A percentile compares a stretch with the other conserved stretches of the same genome.
These are phyloP conservation scores for Heliconius nattereri DNA, from an alignment of 1,140 invertebrate species.

Conservation along the genomic window DNA sequence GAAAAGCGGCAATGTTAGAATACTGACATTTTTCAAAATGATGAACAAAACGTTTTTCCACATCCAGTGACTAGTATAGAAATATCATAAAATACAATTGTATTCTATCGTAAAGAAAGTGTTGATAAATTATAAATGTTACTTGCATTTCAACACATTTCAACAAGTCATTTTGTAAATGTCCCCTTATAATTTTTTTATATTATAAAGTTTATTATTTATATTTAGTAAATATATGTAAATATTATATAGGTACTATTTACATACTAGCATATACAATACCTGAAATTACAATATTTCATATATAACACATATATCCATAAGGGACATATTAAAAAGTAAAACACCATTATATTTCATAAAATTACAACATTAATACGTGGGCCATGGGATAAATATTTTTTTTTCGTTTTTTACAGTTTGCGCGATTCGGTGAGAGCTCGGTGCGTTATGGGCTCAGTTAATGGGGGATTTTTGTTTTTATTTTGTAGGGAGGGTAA, in stretches of 20 bases:
- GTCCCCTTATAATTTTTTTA: no score
- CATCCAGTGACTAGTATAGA: no score
- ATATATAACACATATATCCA: background rate
- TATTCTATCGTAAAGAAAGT: no score
- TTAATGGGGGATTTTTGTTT: constrained; percentile 53
- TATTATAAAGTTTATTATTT: no score
- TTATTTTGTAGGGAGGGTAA: constrained; percentile 38
- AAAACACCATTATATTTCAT: constrained; percentile 11
- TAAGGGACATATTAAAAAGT: constrained; percentile 5
- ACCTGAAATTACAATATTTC: background rate
- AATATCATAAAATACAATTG: no score
- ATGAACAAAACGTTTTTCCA: no score
- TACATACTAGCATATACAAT: background rate
- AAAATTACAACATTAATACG: constrained; percentile 15
- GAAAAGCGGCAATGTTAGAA: background rate
- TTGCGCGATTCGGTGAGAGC: constrained; percentile 62
- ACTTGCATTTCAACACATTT: no score
- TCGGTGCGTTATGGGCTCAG: constrained; percentile 60
- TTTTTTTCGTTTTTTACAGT: constrained; percentile 67
- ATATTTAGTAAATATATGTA: no score
- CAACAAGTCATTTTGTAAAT: no score
- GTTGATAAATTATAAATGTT: no score
- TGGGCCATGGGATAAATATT: constrained; percentile 61
- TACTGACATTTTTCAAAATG: no score
- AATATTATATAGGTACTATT: background rate